phyloP scores from a whole-genome alignment of 2,113 vertebrate genomes.

The Stictonetta naevosa region DNA sequence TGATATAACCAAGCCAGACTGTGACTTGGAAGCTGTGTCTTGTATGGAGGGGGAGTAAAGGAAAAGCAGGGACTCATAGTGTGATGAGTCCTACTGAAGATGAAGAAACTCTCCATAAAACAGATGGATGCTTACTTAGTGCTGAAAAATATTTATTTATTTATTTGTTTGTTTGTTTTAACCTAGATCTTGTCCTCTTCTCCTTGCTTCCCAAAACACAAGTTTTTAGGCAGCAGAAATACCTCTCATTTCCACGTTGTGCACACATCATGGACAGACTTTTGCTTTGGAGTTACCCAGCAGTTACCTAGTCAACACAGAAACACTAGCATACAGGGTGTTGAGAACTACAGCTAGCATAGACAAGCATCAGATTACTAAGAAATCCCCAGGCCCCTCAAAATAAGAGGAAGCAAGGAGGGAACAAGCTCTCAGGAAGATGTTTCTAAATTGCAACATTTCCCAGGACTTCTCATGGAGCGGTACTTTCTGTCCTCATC shows the following conservation, averaged over 20 bases:
- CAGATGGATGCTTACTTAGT: not conserved
- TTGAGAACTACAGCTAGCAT: not conserved
- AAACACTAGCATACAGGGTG: not conserved
- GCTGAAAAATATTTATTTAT: not conserved
- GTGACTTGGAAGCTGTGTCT: not conserved
- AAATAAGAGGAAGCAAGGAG: not conserved
- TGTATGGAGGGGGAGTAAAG: not conserved
- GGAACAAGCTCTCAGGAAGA: not conserved
- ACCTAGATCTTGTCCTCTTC: not conserved
- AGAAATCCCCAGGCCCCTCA: not conserved
- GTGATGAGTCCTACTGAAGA: not conserved
- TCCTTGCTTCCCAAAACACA: not conserved
- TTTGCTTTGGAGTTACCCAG: not conserved
- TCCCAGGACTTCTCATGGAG: not conserved
- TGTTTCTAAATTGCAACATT: not conserved
- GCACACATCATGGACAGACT: not conserved
- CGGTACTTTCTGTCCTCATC: not conserved
- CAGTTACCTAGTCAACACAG: accelerated
- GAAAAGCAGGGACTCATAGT: not conserved
- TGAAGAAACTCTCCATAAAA: not conserved
- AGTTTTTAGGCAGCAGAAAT: not conserved
- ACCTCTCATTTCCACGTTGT: not conserved
- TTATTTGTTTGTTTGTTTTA: too few relatives aligned
- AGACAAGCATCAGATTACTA: not conserved
- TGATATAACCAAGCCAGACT: not conserved